Base-by-base conservation (phyloP, 2,113 vertebrate species). In the Microcebus tavaratra region DNA sequence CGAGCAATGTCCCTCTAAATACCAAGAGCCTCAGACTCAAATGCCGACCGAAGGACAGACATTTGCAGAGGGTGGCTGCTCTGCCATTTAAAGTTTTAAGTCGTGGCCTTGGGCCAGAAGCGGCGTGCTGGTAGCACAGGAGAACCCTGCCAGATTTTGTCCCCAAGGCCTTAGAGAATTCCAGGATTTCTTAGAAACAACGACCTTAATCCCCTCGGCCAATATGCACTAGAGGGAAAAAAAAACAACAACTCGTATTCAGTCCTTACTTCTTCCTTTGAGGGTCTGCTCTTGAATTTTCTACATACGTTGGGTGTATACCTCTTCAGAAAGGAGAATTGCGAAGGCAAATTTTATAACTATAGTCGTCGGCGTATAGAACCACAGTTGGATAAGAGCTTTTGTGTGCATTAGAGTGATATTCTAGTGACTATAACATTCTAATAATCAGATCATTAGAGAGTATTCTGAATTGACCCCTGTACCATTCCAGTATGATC, bases 1-100 rank as follows among this genome's bases (percentile, higher is more conserved):
- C n/a, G 67, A 96, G 25, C 53, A 25, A 82, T 80, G 29, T 20
- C 18, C 75, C 45, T 96, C 89, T 96, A 96, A 97, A 97, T 95
- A 91, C 25, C 95, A 94, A 13, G 25, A 45, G 13, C 57, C 31
- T 91, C 55, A 91, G 82, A 91, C 23, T 83, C 82, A 96, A 92
- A 89, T 95, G 90, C 70, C 75, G 83, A 63, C 80, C 73, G 50
- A 61, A 88, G 14, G 42, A 82, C 68, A 96, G 84, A 90, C 88
- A 88, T 95, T 97, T 97, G 83, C 86, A 95, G 95, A n/a, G 92
- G 88, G 70, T 61, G 95, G 82, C 36, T 18, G 34, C 17, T 55
- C 14, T 48, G 53, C 42, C 34, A 63, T 86, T 95, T 96, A 73
- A 88, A 88, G 23, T 68, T 81, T 85, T 80, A 94, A 90, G 45